These are phyloP conservation scores for Holothuria leucospilota DNA, from an alignment of 53 echinoderm and acorn worm species.

Conservation along the genomic window DNA sequence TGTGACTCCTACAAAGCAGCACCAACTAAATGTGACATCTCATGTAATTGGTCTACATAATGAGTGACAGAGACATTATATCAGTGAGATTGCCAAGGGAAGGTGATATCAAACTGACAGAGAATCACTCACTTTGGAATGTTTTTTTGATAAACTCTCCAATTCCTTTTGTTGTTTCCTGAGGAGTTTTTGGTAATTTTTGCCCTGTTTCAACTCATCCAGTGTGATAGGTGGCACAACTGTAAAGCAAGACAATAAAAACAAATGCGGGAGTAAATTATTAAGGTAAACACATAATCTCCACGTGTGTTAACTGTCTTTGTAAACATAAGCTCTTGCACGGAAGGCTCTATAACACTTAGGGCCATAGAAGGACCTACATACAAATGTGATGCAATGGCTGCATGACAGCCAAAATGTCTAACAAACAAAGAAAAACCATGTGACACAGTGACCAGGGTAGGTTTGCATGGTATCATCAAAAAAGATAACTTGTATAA, in stretches of 20 bases:
- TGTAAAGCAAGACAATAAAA: constrained; percentile 35
- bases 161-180: constrained; percentile 94
- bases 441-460: too few relatives aligned
- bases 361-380: too few relatives aligned
- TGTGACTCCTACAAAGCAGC: too few relatives aligned
- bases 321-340: too few relatives aligned
- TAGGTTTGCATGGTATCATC: too few relatives aligned
- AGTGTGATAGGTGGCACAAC: constrained; percentile 76
- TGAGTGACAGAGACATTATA: background rate
- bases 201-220: constrained; percentile 85
- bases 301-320: background rate
- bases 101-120: background rate
- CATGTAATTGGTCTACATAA: background rate
- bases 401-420: too few relatives aligned
- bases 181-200: constrained; percentile 84
- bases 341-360: too few relatives aligned
- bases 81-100: background rate
- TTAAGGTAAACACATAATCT: background rate
- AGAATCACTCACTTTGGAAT: constrained; percentile 82
- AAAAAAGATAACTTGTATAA: too few relatives aligned
- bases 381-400: too few relatives aligned
- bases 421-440: too few relatives aligned
- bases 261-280: background rate
- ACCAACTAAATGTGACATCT: too few relatives aligned
- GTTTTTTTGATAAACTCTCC: constrained; percentile 81